These are phyloP conservation scores for Leptatherina wallacei DNA, from an alignment of 2,797 vertebrate genomes.

Conservation along the genomic window DNA sequence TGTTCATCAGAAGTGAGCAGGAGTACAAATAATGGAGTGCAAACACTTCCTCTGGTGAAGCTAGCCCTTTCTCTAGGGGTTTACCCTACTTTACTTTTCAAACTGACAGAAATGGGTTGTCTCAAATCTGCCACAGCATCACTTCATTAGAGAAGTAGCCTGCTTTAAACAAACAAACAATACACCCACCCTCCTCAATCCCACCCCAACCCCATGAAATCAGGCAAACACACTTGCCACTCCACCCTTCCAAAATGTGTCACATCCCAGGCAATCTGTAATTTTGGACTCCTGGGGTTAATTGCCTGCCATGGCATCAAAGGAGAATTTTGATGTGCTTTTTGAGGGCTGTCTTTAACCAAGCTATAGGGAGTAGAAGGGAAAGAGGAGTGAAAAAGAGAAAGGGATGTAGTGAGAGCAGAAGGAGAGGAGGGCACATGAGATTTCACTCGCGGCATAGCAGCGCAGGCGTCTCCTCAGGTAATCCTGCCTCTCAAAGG, in stretches of 20 bases:
- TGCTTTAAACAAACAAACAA: conserved; percentile 81
- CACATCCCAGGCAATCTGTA: conserved; percentile 82
- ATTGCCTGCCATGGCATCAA: conserved; percentile 87
- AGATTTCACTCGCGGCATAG: conserved; percentile 83
- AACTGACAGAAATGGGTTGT: conserved; percentile 89
- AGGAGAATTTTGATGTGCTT: conserved; percentile 87
- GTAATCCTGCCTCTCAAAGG: conserved; percentile 89
- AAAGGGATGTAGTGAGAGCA: conserved; percentile 75
- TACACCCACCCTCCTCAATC: conserved; percentile 50
- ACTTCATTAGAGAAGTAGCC: conserved; percentile 83
- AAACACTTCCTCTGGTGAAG: conserved; percentile 80
- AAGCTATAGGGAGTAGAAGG: conserved; percentile 71
- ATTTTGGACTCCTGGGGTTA: conserved; percentile 84
- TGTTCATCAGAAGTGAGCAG: conserved; percentile 82
- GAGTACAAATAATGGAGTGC: conserved; percentile 81
- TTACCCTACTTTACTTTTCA: conserved; percentile 85
- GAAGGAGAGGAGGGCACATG: conserved; percentile 82
- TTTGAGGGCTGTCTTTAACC: conserved; percentile 88
- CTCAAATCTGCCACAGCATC: conserved; percentile 79
- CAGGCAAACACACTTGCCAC: conserved; percentile 70
- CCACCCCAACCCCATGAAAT: conserved; percentile 30
- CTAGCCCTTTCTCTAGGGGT: conserved; percentile 80
- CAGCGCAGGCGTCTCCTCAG: conserved; percentile 83
- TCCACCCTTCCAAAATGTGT: conserved; percentile 79
- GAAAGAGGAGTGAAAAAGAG: conserved; percentile 72